Evolutionary conservation across 53 echinoderm and acorn worm genomes (phyloP).

Genomic region (Luidia sarsii): DNA sequence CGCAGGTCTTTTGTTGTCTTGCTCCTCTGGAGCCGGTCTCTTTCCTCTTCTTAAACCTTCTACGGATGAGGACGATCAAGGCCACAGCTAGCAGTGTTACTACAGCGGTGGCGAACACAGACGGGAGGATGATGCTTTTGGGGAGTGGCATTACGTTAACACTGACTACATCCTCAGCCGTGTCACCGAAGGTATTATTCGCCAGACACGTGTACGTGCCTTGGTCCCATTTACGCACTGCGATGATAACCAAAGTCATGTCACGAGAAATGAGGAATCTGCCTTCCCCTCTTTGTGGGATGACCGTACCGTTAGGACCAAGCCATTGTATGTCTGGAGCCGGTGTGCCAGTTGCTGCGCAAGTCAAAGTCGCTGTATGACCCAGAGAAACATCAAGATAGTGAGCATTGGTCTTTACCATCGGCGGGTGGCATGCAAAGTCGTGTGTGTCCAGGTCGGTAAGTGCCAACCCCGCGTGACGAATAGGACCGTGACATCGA

Average conservation of each 20-base stretch:
- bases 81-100: too few species aligned
- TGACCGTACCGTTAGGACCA: background rate
- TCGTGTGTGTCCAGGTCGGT: background rate
- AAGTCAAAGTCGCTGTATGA: background rate
- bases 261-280: background rate
- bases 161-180: background rate
- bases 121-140: too few species aligned
- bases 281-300: background rate
- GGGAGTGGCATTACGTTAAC: too few species aligned
- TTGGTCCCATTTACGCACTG: background rate
- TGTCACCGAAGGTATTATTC: background rate
- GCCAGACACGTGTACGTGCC: conserved; percentile 17
- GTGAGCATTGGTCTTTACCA: background rate
- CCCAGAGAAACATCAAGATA: background rate
- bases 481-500: background rate
- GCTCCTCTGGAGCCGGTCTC: too few species aligned
- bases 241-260: background rate
- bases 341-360: background rate
- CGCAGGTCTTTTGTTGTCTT: too few species aligned
- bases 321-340: background rate
- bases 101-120: too few species aligned
- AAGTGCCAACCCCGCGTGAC: background rate
- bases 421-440: background rate
- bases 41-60: too few species aligned
- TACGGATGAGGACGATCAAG: too few species aligned